Base-by-base conservation (phyloP, 1,140 invertebrate species). In the Nixonia krombeini region DNA sequence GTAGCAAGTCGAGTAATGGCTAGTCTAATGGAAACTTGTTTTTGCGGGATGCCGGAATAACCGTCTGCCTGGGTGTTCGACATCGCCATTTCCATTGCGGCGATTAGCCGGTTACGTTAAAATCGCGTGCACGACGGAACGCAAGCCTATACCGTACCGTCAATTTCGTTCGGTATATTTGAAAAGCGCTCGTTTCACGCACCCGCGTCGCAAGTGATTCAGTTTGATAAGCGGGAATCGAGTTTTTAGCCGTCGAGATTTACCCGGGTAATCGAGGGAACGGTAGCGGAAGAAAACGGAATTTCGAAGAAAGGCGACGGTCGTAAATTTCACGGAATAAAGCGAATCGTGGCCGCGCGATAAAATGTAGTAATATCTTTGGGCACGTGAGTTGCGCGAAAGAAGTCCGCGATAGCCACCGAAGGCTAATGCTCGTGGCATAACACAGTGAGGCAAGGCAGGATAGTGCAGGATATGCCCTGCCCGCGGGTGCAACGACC, bases 401-500 rank as follows among this genome's bases (percentile, higher is more conserved):
- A 26, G 41, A 59, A 38, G 53, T 21, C 40, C 45, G 35, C 51
- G 56, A 70, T 64, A 70, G 55, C 56, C 56, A 61, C 56, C 47
- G 41, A 61, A 56, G 61, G 61, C 67, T 70, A 64, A 70, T 70
- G 67, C 56, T 59, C 52, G 50, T 61, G 45, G 61, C 61, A 65
- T 70, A 70, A 65, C 40, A 70, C 49, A 63, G 56, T 61, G 61
- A 73, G 56, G 62, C 71, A 70, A 70, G 69, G 58, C 66, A 76
- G 70, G 68, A 78, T 72, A 79, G 72, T 77, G 70, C 72, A 70
- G 74, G 72, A 80, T 81, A 81, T 82, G 80, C n/a, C n/a, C n/a
- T n/a, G n/a, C n/a, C 79, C 80, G 76, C 80, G 82, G 80, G 82
- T 82, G 82, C 82, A 84, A 83, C 80, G 82, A 83, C 82, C 81